Evolutionary conservation across 2,113 vertebrate genomes (phyloP).

Genomic region (Trogon surrucura): DNA sequence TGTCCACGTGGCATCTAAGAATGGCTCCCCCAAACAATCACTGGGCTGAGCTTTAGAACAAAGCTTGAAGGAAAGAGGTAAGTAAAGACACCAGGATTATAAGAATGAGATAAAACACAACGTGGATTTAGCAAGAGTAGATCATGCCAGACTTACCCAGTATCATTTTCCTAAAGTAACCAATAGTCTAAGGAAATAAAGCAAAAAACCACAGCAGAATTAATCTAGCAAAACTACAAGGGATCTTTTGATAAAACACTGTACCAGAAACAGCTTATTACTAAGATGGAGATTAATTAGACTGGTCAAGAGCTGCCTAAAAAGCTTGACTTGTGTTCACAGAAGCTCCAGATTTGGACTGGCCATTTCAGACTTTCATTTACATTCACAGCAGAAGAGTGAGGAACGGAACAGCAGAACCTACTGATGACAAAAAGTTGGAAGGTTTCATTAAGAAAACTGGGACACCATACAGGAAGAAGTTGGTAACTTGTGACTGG

Average conservation of each 20-base stretch:
- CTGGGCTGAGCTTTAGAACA: background rate
- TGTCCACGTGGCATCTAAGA: background rate
- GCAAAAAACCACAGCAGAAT: background rate
- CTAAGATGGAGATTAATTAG: background rate
- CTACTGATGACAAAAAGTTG: background rate
- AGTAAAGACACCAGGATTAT: background rate
- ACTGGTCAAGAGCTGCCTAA: background rate
- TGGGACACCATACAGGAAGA: background rate
- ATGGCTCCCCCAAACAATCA: background rate
- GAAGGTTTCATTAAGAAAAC: background rate
- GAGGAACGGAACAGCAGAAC: background rate
- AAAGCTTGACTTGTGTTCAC: background rate
- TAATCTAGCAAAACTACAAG: background rate
- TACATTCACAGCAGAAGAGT: background rate
- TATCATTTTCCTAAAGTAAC: background rate
- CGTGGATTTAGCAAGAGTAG: background rate
- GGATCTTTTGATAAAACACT: background rate
- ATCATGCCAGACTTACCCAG: background rate
- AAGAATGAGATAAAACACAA: background rate
- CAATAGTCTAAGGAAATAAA: background rate
- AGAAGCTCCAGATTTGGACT: background rate
- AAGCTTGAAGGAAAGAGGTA: background rate
- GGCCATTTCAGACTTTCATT: background rate
- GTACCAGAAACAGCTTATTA: background rate
- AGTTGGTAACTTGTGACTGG: background rate